A percentile compares a stretch with the other conserved stretches of the same genome.
These are phyloP conservation scores for Meloidogyne hapla DNA, from an alignment of 1,140 invertebrate species.

Conservation along the genomic window DNA sequence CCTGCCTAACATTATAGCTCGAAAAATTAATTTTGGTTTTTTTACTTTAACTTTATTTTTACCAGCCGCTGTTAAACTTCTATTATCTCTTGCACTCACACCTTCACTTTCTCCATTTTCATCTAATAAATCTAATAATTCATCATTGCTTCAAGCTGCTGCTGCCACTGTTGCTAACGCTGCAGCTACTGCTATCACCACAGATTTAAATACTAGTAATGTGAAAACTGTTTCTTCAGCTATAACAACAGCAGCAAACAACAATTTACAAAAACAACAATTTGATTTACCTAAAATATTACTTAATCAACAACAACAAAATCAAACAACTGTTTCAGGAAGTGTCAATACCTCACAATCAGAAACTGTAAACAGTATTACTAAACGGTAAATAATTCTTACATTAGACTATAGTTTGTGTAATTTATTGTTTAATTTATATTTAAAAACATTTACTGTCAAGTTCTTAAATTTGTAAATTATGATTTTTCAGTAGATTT, in stretches of 20 bases:
- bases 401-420: too few relatives aligned
- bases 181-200: not conserved
- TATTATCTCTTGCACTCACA: slow-evolving; percentile 2
- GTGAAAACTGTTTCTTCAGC: too few relatives aligned
- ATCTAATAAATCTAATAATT: not conserved
- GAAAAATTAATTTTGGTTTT: too few relatives aligned
- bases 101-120: slow-evolving; percentile 2
- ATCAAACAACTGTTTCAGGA: not conserved
- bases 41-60: too few relatives aligned
- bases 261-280: not conserved
- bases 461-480: too few relatives aligned
- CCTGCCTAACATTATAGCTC: too few relatives aligned
- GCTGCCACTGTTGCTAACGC: not conserved
- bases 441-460: too few relatives aligned
- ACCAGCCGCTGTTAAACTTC: not conserved
- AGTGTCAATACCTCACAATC: not conserved
- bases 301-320: not conserved
- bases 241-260: not conserved
- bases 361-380: not conserved
- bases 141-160: not conserved
- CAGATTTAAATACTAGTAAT: not conserved
- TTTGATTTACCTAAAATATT: not conserved
- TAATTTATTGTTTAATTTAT: too few relatives aligned
- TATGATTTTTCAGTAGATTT: too few relatives aligned
- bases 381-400: not conserved